Evolutionary conservation across 2,797 vertebrate genomes (phyloP), one percentile per base, ranked within the genome.

Genomic region (Hozukius guyotensis): DNA sequence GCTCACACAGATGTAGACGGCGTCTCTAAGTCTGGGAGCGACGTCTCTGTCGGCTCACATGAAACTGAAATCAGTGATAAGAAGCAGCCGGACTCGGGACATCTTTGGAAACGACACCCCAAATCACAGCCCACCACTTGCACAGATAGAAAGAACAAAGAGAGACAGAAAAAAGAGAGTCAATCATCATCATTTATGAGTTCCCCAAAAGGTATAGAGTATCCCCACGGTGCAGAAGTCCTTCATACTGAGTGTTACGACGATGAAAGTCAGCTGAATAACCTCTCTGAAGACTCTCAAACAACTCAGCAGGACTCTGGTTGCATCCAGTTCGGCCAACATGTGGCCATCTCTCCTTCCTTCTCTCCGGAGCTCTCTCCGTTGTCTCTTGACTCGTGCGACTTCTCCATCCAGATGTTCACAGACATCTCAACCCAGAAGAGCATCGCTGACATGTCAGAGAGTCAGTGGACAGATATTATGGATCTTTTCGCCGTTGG

Each of bases 381-480:
- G 0, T 42, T 94, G 74, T 93, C 93, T 57, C 81, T 95, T 0
- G 92, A 92, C 82, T 93, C 92, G 14, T 94, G 91, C 3, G 94
- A 96, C 86, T 92, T 95, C 71, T 92, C 93, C 0, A 73, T 91
- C 64, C 93, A 93, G 13, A 88, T 88, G 84, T 83, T 93, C 24
- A 77, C 88, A 52, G 93, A 95, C 27, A 27, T 89, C n/a, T 77
- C 89, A 1, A 60, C 80, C 62, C 82, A 92, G 70, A 91, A 38
- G 34, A 87, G 80, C 76, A 31, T 79, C 1, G 9, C 59, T 1
- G 84, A 88, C 52, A 31, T 91, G 0, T 32, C 78, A 13, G 94
- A 95, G 59, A 85, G 38, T 67, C 83, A 92, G 67, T 90, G 93
- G 83, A 76, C 77, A 6, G 94, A 96, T 61, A 75, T 93, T 11